A percentile compares a stretch with the other conserved stretches of the same genome.
These are phyloP conservation scores for Brachyistius frenatus DNA, from an alignment of 2,113 vertebrate species.

Conservation along the genomic window DNA sequence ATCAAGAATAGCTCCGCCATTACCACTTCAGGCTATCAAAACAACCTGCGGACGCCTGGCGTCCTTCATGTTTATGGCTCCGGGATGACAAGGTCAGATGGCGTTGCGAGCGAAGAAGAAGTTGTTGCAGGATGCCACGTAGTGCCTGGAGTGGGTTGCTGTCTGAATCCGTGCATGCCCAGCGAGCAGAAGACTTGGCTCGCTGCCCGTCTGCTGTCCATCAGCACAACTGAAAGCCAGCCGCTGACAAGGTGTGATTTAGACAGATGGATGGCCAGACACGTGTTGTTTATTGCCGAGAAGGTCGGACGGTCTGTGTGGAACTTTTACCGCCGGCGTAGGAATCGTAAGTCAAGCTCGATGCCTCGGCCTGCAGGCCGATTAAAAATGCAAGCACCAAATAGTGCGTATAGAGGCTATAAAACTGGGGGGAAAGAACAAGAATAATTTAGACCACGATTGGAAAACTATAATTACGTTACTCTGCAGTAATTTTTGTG, in stretches of 20 bases:
- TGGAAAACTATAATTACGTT: slow-evolving; percentile 40
- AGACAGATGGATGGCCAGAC: slow-evolving; percentile 76
- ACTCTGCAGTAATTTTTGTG: slow-evolving; percentile 23
- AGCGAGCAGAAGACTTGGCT: slow-evolving; percentile 65
- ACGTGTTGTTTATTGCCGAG: slow-evolving; percentile 72
- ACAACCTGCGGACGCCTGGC: slow-evolving; percentile 53
- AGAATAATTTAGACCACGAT: slow-evolving; percentile 38
- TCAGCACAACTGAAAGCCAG: slow-evolving; percentile 62
- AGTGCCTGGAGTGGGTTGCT: slow-evolving; percentile 53
- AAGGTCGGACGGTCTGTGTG: slow-evolving; percentile 72
- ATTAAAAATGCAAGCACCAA: slow-evolving; percentile 49
- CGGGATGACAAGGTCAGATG: slow-evolving; percentile 74
- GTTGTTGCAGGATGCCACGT: slow-evolving; percentile 60
- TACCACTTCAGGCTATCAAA: slow-evolving; percentile 64
- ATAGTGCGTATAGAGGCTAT: slow-evolving; percentile 28
- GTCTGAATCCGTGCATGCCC: slow-evolving; percentile 52
- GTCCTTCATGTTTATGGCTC: slow-evolving; percentile 74
- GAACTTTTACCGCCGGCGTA: slow-evolving; percentile 54
- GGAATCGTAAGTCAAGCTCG: slow-evolving; percentile 55
- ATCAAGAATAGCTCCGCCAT: slow-evolving; percentile 41
- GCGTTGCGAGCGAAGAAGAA: slow-evolving; percentile 44
- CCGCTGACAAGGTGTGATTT: slow-evolving; percentile 78
- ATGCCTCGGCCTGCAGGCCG: slow-evolving; percentile 22
- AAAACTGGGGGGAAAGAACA: slow-evolving; percentile 18
- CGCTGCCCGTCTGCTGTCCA: slow-evolving; percentile 68